Base-by-base conservation (phyloP, 1,140 invertebrate genomes). In the Wiebesia pumilae region DNA sequence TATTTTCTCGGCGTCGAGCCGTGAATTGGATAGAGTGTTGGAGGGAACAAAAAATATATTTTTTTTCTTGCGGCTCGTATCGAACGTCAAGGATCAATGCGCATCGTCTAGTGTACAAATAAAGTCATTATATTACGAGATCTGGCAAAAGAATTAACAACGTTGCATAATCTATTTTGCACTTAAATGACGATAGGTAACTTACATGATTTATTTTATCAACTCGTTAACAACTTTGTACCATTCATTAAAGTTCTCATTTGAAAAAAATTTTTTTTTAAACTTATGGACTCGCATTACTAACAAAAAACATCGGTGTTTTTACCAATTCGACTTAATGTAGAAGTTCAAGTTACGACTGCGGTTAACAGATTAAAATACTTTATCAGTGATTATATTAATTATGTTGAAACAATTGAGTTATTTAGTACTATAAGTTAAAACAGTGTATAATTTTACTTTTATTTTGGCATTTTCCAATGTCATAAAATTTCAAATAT, bases 181-280 rank as follows among this genome's bases (percentile, higher is more conserved):
- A 65, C 54, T 83, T 78, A 38, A 84, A 78, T 65, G n/a, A 30
- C 73, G 27, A 78, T 62, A 62, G 58, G 75, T 47, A 84, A 79
- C 79, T 84, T 84, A 79, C 83, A n/a, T 24, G 40, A 79, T 69
- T 84, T 40, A 43, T 21, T 79, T 84, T 78, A 84, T 84, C 83
- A n/a, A 7, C 54, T 35, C 7, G 3, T n/a, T 24, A 78, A 24
- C 71, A 62, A 47, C 54, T 67, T 78, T 65, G 81, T 43, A 12
- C 54, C 35, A 78, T 65, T 84, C 38, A 77, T 83, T 77, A 75
- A 58, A 62, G 24, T 62, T 51, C 35, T 40, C 81, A 9, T 40
- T 27, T 38, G 30, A 9, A 38, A n/a, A n/a, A 21, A 27, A 38
- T 62, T 67, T 78, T 78, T 54, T 65, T 47, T 51, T 21, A 78